These are phyloP conservation scores for Varecia variegata DNA, from an alignment of 2,797 vertebrate genomes.

Conservation along the genomic window DNA sequence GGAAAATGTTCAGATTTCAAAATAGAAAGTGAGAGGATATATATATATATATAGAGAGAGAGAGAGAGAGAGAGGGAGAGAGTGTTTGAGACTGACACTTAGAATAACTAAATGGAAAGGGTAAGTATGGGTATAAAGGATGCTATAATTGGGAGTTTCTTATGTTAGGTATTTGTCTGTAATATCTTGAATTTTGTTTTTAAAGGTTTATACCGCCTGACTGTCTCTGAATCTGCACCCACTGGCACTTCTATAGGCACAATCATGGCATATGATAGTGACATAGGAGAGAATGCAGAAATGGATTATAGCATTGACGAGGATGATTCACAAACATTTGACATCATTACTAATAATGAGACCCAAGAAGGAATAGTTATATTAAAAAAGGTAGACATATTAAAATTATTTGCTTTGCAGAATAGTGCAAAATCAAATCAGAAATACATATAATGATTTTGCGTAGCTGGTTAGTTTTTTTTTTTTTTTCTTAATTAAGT, in stretches of 20 bases:
- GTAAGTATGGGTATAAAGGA: rapidly evolving
- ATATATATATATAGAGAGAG: background rate
- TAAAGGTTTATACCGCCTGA: slow-evolving; percentile 91
- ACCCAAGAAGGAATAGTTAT: slow-evolving; percentile 94
- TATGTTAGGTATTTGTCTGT: background rate
- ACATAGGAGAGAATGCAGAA: slow-evolving; percentile 91
- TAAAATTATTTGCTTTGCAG: background rate
- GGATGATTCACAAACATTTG: slow-evolving; percentile 88
- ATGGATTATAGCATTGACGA: slow-evolving; percentile 93
- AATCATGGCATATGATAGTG: slow-evolving; percentile 91
- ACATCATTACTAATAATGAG: slow-evolving; percentile 87
- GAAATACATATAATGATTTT: background rate
- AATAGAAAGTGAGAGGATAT: background rate
- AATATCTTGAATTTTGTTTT: slow-evolving; percentile 57
- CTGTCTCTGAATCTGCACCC: slow-evolving; percentile 88
- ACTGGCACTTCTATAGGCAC: slow-evolving; percentile 90
- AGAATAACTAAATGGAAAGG: background rate
- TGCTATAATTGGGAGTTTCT: background rate
- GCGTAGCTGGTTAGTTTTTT: background rate
- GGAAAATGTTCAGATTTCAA: background rate
- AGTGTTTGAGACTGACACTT: background rate
- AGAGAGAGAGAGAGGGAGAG: background rate
- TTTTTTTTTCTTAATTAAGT: background rate
- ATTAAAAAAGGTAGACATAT: slow-evolving; percentile 89
- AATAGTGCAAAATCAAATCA: background rate